phyloP scores from a whole-genome alignment of 1,140 invertebrate species.

The Anastrepha ludens region DNA sequence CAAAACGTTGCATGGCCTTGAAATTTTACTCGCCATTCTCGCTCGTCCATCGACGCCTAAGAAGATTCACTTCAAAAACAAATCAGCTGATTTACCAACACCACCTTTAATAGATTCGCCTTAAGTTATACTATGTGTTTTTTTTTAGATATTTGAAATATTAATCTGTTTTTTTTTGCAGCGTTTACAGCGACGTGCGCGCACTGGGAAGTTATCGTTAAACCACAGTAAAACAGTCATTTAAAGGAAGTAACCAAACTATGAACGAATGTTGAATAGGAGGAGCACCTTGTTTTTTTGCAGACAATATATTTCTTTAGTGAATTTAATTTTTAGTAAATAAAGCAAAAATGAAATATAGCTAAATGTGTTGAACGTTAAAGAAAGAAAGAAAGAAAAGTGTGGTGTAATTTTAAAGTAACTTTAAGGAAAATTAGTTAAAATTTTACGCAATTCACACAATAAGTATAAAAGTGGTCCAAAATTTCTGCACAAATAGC shows the following conservation, averaged over 20 bases:
- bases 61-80: too few species aligned
- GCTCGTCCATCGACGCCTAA: too few species aligned
- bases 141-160: neutral
- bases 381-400: too few species aligned
- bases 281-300: neutral
- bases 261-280: neutral
- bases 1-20: too few species aligned
- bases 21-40: too few species aligned
- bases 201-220: constrained; percentile 65
- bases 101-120: neutral
- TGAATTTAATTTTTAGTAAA: constrained; percentile 36
- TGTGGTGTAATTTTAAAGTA: neutral
- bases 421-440: neutral
- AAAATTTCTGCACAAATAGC: too few species aligned
- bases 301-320: constrained; percentile 16
- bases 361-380: neutral
- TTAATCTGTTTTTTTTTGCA: constrained; percentile 53
- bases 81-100: too few species aligned
- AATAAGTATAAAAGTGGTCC: too few species aligned
- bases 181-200: constrained; percentile 69
- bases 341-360: neutral
- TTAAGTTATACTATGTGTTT: constrained; percentile 11
- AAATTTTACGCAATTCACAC: too few species aligned
- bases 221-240: constrained; percentile 70
- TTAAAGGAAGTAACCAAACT: constrained; percentile 26